Base-by-base conservation (phyloP, 2,888 invertebrate genomes). In the Drosophila parthenogenetica region DNA sequence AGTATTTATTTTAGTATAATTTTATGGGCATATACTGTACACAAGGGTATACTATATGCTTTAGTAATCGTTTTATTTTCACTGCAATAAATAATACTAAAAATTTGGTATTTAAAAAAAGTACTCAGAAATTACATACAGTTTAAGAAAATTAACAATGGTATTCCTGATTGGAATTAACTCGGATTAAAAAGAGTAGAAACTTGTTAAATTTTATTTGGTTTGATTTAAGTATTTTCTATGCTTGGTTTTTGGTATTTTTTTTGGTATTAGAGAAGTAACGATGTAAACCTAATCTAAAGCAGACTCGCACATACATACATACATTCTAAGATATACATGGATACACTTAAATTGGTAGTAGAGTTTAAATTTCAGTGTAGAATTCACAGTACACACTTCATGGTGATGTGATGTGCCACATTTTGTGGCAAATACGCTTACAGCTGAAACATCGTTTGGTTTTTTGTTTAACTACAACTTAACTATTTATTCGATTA, bases 391-490 rank as follows among this genome's bases (percentile, higher is more conserved):
- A 57, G 55, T 48, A 29, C 40, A 32, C 46, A 46, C 46, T 25
- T 19, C 50, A 55, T 35, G 37, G 19, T 17, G 4, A 45, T n/a
- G 13, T 17, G n/a, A 25, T 40, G 42, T 22, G 16, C 25, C 46
- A 50, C 19, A 48, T 77, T 59, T 73, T 68, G 76, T 14, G 50
- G 29, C 29, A 64, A 54, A 67, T 51, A 69, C 62, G 78, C 78
- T 81, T 84, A 77, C 84, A 87, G 81, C 85, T 87, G 87, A 87
- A 82, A 87, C 81, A 88, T 83, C 69, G 45, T 80, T 78, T 29
- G 7, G 8, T 29, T 29, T 29, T 22, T 22, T 22, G 22, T 80
- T 84, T 78, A 89, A 81, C 83, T 84, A 84, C 76, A 89, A 69
- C 89, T 89, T 89, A 81, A 76, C 88, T 81, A 89, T 82, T 68